Evolutionary conservation across 2,888 invertebrate species (phyloP).

Genomic region (Cheilosia pagana): DNA sequence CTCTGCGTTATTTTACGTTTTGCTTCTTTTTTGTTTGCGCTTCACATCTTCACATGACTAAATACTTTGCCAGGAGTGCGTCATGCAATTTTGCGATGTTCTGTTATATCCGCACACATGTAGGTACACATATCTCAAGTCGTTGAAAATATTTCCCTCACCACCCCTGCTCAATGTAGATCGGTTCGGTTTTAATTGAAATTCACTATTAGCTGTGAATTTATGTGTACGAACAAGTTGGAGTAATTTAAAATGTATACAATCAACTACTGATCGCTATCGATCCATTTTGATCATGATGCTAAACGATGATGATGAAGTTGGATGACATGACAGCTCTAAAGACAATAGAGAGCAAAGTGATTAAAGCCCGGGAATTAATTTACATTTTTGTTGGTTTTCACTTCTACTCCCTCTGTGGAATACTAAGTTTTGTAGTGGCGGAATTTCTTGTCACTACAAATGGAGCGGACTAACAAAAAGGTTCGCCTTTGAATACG

Average conservation of each 20-base stretch:
- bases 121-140: conserved; percentile 2
- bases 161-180: conserved; percentile 23
- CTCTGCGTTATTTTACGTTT: conserved; percentile 1
- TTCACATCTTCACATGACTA: conserved; percentile 58
- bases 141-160: conserved; percentile 29
- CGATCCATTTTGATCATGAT: conserved; percentile 63
- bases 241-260: conserved; percentile 53
- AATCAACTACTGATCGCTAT: conserved; percentile 59
- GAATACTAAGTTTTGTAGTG: conserved; percentile 42
- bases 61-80: conserved; percentile 66
- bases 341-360: conserved; percentile 18
- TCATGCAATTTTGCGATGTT: conserved; percentile 68
- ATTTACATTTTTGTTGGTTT: conserved; percentile 30
- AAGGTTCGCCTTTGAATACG: neutral
- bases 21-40: conserved; percentile 5
- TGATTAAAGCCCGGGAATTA: conserved; percentile 23
- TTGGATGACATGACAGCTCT: conserved; percentile 46
- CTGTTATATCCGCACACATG: conserved; percentile 2
- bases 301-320: conserved; percentile 34
- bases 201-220: conserved; percentile 45
- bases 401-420: neutral
- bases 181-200: conserved; percentile 56
- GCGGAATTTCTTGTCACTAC: conserved; percentile 7
- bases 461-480: neutral
- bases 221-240: conserved; percentile 42